Percentiles rank a stretch among this genome's conserved stretches.
phyloP scores from a whole-genome alignment of 2,888 invertebrate species.

The Alentia gelatinosa region DNA sequence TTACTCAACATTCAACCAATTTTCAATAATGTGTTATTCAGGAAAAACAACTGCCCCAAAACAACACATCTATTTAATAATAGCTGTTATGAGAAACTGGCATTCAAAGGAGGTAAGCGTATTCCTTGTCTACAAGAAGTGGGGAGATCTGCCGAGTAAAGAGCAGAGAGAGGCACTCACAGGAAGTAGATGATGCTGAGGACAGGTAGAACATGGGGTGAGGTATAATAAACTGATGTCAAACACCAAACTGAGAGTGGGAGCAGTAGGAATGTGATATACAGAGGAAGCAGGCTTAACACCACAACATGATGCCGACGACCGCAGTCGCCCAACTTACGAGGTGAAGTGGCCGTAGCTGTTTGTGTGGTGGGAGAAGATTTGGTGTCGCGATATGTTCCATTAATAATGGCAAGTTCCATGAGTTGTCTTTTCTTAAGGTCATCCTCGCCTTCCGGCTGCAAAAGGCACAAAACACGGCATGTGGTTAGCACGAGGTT shows the following conservation, averaged over 20 bases:
- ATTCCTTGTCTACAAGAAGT: too few species aligned
- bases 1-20: too few species aligned
- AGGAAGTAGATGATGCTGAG: slow-evolving; percentile 34
- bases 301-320: slow-evolving; percentile 28
- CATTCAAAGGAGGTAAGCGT: too few species aligned
- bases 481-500: slow-evolving; percentile 34
- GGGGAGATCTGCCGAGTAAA: neutral
- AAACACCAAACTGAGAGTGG: neutral
- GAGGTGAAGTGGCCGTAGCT: slow-evolving; percentile 51
- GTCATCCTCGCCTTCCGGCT: slow-evolving; percentile 99
- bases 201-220: neutral
- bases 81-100: too few species aligned
- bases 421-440: slow-evolving; percentile 99
- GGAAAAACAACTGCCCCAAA: too few species aligned
- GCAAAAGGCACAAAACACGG: slow-evolving; percentile 57
- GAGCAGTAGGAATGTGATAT: neutral
- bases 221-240: neutral
- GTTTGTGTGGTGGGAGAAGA: slow-evolving; percentile 43
- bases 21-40: too few species aligned
- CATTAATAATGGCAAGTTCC: slow-evolving; percentile 99
- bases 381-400: slow-evolving; percentile 88
- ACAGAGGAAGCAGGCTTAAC: slow-evolving; percentile 15
- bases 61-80: too few species aligned
- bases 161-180: neutral
- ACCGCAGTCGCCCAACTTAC: slow-evolving; percentile 59